Conservation (phyloP, 2,113 vertebrate species). For the human (Homo sapiens) region DNA sequence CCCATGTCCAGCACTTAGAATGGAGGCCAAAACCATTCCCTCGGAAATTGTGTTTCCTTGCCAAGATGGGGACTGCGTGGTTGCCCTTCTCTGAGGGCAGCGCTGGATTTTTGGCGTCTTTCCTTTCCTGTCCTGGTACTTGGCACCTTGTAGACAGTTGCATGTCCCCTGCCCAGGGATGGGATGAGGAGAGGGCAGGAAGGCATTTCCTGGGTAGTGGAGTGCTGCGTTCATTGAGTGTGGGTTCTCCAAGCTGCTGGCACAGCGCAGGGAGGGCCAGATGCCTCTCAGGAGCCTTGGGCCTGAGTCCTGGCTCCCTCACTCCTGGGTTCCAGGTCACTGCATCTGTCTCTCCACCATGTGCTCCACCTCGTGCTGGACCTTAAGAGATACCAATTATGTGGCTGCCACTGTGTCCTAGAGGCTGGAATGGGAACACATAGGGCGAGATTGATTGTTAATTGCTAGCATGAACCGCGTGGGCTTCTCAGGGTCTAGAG, state of each 20-base stretch:
- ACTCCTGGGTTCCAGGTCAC: background rate
- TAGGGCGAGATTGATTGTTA: background rate
- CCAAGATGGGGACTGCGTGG: too few relatives aligned
- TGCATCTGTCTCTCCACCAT: background rate
- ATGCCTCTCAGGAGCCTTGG: background rate
- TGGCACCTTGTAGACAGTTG: background rate
- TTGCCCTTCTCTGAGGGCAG: too few relatives aligned
- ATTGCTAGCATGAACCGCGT: background rate
- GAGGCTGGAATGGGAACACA: background rate
- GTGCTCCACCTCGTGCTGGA: background rate
- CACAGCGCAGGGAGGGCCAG: background rate
- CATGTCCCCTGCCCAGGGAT: background rate
- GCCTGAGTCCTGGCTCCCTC: background rate
- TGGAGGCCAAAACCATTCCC: too few relatives aligned
- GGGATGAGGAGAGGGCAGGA: background rate
- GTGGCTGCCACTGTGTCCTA: accelerated
- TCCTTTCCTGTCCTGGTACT: background rate
- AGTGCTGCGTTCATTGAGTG: background rate
- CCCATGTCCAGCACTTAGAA: too few relatives aligned
- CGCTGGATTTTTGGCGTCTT: background rate
- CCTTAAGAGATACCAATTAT: background rate
- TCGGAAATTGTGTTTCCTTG: too few relatives aligned
- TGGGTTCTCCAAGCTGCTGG: too few relatives aligned
- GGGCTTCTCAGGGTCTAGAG: background rate
- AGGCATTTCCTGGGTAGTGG: background rate